A percentile compares a stretch with the other conserved stretches of the same genome.
Evolutionary conservation across 2,888 invertebrate species (phyloP).

Genomic region (Cheilosia impressa): DNA sequence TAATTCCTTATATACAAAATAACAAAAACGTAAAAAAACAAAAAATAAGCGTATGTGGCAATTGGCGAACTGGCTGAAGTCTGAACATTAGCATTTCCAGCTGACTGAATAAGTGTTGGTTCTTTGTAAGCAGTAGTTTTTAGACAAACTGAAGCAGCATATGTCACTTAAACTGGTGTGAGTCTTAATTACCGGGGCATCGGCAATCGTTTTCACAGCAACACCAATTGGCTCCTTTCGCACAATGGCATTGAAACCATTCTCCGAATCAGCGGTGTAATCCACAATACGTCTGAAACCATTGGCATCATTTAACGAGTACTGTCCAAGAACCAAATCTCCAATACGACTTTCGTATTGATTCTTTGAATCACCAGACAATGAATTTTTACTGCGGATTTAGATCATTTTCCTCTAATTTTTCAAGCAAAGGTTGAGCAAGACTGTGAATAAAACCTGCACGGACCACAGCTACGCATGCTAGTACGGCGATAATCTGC

Average conservation of each 20-base stretch:
- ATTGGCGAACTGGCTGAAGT: slow-evolving; percentile 81
- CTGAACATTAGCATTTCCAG: slow-evolving; percentile 78
- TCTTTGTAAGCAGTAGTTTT: not conserved
- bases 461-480: slow-evolving; percentile 77
- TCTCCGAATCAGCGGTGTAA: slow-evolving; percentile 84
- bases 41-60: slow-evolving; percentile 81
- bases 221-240: slow-evolving; percentile 83
- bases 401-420: slow-evolving; percentile 79
- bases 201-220: slow-evolving; percentile 41
- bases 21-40: not conserved
- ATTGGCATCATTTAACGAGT: slow-evolving; percentile 85
- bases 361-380: slow-evolving; percentile 84
- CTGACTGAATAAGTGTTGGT: slow-evolving; percentile 29
- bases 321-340: slow-evolving; percentile 84
- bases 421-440: slow-evolving; percentile 69
- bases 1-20: not conserved
- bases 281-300: slow-evolving; percentile 85
- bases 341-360: slow-evolving; percentile 85
- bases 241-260: slow-evolving; percentile 85
- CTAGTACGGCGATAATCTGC: slow-evolving; percentile 55
- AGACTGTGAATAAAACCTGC: slow-evolving; percentile 77
- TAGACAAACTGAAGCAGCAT: not conserved
- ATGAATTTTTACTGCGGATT: slow-evolving; percentile 84
- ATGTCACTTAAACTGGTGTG: slow-evolving; percentile 52
- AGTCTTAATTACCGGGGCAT: slow-evolving; percentile 4